Percentiles rank a stretch among this genome's conserved stretches.
phyloP scores from a whole-genome alignment of 2,888 invertebrate genomes.

The Acleris holmiana region DNA sequence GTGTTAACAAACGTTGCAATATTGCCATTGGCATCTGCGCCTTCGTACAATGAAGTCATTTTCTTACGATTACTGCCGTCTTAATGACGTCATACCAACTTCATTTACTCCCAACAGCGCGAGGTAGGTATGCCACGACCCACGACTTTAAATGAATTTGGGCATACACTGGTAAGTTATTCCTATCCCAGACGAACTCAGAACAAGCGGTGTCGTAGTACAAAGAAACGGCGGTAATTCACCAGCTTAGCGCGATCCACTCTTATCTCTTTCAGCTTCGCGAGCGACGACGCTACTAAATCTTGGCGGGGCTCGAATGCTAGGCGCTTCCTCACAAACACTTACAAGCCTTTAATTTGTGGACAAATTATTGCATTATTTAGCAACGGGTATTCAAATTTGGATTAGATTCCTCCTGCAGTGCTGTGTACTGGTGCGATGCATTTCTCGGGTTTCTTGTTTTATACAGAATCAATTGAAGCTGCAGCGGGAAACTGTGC shows the following conservation, averaged over 20 bases:
- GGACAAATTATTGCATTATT: constrained; percentile 70
- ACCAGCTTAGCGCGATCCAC: constrained; percentile 67
- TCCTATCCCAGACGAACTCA: constrained; percentile 51
- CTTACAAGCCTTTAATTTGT: constrained; percentile 71
- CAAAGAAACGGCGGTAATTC: constrained; percentile 69
- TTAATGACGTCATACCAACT: constrained; percentile 73
- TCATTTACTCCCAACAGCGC: constrained; percentile 54
- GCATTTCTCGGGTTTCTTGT: constrained; percentile 27
- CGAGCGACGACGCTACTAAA: constrained; percentile 67
- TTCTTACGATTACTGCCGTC: constrained; percentile 71
- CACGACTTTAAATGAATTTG: constrained; percentile 70
- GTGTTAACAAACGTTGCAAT: constrained; percentile 64
- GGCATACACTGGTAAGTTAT: constrained; percentile 58
- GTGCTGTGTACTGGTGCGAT: constrained; percentile 41
- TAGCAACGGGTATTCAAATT: constrained; percentile 49
- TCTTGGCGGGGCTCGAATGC: constrained; percentile 64
- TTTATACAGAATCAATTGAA: constrained; percentile 27
- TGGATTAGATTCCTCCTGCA: constrained; percentile 48
- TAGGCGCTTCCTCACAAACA: constrained; percentile 59
- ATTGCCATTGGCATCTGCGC: constrained; percentile 56
- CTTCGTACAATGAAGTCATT: constrained; percentile 64
- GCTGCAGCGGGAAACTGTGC: constrained; percentile 12
- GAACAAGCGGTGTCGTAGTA: constrained; percentile 49
- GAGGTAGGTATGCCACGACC: constrained; percentile 66
- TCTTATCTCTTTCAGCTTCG: constrained; percentile 70